Base-by-base conservation (phyloP, 2,888 invertebrate species). In the Alviniconcha strummeri region DNA sequence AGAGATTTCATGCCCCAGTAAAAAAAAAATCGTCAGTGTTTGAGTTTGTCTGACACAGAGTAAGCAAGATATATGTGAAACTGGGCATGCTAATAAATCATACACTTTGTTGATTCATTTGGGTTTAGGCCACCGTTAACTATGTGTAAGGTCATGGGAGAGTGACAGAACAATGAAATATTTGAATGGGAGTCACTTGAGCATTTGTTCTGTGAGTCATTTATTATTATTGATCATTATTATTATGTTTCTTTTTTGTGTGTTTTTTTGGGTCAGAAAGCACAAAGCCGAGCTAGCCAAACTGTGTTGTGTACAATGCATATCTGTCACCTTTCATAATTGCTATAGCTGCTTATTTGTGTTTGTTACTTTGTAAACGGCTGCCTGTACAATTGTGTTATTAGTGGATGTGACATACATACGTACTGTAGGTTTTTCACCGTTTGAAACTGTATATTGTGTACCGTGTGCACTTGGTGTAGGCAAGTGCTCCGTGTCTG, bases 301-400 rank as follows among this genome's bases (percentile, higher is more conserved):
- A 36, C 72, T 36, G n/a, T 36, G 36, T 36, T 19, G 72, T 72
- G 19, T 72, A 11, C 36, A 36, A 19, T n/a, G 72, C 7, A 72
- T 72, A 11, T 9, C 17, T 55, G 17, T 17, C 13, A 13, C 5
- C 54, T 17, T 17, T 54, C 15, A 17, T 54, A 75, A 60, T 60
- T 60, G 8, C 13, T 60, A 60, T 60, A 60, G 60, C 60, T 60
- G 60, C 60, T 60, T 60, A 60, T 60, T 13, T 60, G 75, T 54
- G 52, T 75, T 76, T 76, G 56, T 76, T 76, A 76, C 64, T 60
- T 78, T 78, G 52, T 64, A 60, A 19, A 78, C 64, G 36, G 78
- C 56, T 78, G 11, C 11, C 7, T 78, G 78, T 78, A 78, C 78
- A 78, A 57, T 56, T 57, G 60, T 60, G 60, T 8, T 60, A 60